Conservation (phyloP, 1,140 invertebrate species). For the Asobara japonica region DNA sequence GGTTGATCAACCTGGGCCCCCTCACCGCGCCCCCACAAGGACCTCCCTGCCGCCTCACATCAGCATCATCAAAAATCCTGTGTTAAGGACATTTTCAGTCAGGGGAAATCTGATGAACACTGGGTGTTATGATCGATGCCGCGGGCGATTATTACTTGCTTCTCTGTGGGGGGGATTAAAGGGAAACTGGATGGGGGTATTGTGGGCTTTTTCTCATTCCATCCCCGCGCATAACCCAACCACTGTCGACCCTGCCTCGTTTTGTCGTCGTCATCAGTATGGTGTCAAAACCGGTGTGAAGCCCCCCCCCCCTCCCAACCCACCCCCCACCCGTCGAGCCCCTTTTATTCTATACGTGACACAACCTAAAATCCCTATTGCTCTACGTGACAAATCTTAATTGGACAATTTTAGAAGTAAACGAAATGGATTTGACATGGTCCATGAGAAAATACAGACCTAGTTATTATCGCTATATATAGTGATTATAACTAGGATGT, state of each 20-base stretch:
- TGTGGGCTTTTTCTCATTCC: conserved; percentile 2
- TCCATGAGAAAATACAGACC: not conserved
- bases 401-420: conserved; percentile 37
- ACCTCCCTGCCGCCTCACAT: no score
- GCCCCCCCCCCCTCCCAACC: not conserved
- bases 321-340: not conserved
- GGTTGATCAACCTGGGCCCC: no score
- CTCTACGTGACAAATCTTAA: conserved; percentile 44
- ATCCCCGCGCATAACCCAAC: not conserved
- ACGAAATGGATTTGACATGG: not conserved
- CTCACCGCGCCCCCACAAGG: no score
- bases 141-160: conserved; percentile 48
- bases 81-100: not conserved
- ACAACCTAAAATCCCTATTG: not conserved
- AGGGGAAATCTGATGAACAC: not conserved
- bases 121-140: conserved; percentile 46
- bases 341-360: conserved; percentile 8
- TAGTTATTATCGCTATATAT: not conserved
- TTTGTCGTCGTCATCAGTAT: conserved; percentile 24
- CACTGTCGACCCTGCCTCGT: not conserved
- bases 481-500: not conserved
- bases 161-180: conserved; percentile 24
- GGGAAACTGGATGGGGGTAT: conserved; percentile 1
- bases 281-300: conserved; percentile 11
- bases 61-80: not conserved